These are phyloP conservation scores for Balaeniceps rex DNA, from an alignment of 2,113 vertebrate species.

Conservation along the genomic window DNA sequence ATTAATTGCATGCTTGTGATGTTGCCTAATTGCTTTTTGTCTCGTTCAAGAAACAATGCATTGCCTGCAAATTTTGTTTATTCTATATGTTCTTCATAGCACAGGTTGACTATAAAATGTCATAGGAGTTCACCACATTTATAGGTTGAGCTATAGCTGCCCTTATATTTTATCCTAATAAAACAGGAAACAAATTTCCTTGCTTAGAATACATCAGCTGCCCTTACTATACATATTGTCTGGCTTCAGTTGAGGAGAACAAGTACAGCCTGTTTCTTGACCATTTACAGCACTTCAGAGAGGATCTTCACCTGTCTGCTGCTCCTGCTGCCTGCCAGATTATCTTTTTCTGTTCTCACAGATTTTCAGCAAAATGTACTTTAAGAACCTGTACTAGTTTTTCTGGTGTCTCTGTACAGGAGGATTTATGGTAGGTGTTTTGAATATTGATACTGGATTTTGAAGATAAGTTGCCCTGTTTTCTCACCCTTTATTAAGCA, in stretches of 20 bases:
- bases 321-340: neutral
- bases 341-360: neutral
- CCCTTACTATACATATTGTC: neutral
- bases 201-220: neutral
- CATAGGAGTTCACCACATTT: neutral
- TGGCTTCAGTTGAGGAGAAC: neutral
- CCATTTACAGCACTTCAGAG: neutral
- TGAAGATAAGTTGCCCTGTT: neutral
- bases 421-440: neutral
- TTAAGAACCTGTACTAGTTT: neutral
- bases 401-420: neutral
- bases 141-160: neutral
- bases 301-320: neutral
- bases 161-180: neutral
- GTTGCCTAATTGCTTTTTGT: neutral
- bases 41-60: neutral
- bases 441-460: neutral
- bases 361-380: neutral
- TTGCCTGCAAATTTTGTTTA: neutral
- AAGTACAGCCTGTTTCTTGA: neutral
- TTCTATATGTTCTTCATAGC: neutral
- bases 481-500: neutral
- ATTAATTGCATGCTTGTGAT: neutral
- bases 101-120: neutral
- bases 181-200: neutral